Base-by-base conservation (phyloP, 2,888 invertebrate genomes). In the Rhodophaea formosa region DNA sequence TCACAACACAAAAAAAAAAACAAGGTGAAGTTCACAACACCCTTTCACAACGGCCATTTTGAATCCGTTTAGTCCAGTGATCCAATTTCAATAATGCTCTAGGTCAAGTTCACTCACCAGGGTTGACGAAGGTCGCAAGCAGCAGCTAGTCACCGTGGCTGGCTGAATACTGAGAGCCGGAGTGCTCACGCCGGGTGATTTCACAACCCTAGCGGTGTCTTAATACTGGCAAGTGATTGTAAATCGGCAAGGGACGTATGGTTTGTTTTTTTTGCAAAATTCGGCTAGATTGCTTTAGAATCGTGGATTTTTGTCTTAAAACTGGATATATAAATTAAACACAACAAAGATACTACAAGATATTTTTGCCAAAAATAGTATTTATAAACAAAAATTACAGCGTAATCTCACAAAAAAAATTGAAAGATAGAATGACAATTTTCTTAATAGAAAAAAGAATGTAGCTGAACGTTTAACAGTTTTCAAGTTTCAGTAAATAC, bases 141-240 rank as follows among this genome's bases (percentile, higher is more conserved):
- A 77, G 82, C 80, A 84, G 79, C 82, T 78, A 80, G 75, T 79
- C 74, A 72, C 81, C 79, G 75, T 67, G 72, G 85, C 75, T 80
- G 74, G 82, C 69, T 71, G 74, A 79, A 82, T 75, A 90, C 90
- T 90, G 90, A 88, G 82, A 77, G 77, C 69, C 64, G 64, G 66
- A 62, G 67, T 71, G 68, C 61, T 72, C 75, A 71, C 70, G 60
- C 65, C 62, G 39, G 56, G 66, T 56, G 74, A 65, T 88, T 87
- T 83, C 88, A 79, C 87, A 89, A 88, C 83, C 81, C 85, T 68
- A 68, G 73, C 71, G 79, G 79, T 89, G 84, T 84, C 86, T 79
- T 84, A 86, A 88, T 72, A 49, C 32, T 51, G 73, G 68, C 69
- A 63, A 75, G 85, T 80, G 84, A 85, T 79, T 84, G 86, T 82